Conservation (phyloP, 1,140 invertebrate species). For the Armadillidium nasatum region DNA sequence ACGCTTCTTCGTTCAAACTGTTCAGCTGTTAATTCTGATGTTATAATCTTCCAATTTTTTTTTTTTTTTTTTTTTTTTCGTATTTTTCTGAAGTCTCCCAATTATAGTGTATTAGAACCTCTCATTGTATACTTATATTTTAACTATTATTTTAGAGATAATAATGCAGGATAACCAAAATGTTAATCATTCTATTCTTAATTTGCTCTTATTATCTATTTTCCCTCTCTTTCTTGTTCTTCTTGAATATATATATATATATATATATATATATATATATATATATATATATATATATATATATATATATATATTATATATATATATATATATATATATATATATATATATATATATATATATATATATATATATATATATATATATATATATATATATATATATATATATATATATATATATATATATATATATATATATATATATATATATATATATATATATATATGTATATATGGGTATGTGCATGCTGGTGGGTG, state of each 20-base stretch:
- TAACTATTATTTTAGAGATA: too few relatives aligned
- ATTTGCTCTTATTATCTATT: too few relatives aligned
- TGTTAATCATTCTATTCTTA: too few relatives aligned
- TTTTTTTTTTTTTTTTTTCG: too few relatives aligned
- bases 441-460: conserved; percentile 6
- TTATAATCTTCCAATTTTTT: too few relatives aligned
- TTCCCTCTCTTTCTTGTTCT: background rate
- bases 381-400: conserved; percentile 1
- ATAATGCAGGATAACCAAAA: too few relatives aligned
- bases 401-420: conserved; percentile 6
- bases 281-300: conserved; percentile 6
- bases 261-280: conserved; percentile 6
- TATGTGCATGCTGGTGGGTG: too few relatives aligned
- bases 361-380: conserved; percentile 1
- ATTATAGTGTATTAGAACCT: too few relatives aligned
- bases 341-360: background rate
- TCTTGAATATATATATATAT: background rate
- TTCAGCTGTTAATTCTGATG: too few relatives aligned
- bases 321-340: background rate
- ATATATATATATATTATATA: conserved; percentile 1
- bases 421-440: conserved; percentile 6
- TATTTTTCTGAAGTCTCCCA: too few relatives aligned
- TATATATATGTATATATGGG: background rate
- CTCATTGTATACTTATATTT: too few relatives aligned
- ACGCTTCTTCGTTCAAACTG: too few relatives aligned